Base-by-base conservation (phyloP, 1,140 invertebrate species). In the Tenebrio molitor region DNA sequence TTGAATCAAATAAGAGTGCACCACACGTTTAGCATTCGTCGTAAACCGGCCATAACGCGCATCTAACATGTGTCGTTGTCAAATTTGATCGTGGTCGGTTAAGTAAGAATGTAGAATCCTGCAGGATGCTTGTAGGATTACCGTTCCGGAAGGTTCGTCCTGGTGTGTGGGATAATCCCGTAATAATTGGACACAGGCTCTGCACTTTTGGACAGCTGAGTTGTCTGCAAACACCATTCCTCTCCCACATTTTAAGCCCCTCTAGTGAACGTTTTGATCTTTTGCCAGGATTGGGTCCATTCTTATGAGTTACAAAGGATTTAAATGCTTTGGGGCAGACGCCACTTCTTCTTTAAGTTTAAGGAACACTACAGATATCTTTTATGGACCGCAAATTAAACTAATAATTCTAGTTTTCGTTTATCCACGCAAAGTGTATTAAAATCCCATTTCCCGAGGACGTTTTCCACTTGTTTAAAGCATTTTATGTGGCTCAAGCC, bases 111-210 rank as follows among this genome's bases (percentile, higher is more conserved):
- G 50, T 34, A 5, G 12, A 39, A 39, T 5, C n/a, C 36, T 39
- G 3, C 50, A n/a, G n/a, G n/a, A 58, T 58, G 50, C n/a, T 39
- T 3, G 36, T n/a, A 15, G 50, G 50, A 58, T 58, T 53, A 53
- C 46, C 19, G 44, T 58, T 33, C 44, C 2, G 21, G 23, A 58
- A 29, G 50, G 50, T 58, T 58, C 23, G 21, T 58, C 19, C 50
- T 21, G 17, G 17, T 23, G 46, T 14, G 36, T 23, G 23, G 23
- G 50, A 58, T 58, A 58, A 58, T 58, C 50, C 50, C 14, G 50
- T 58, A 58, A 58, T 58, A 58, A 58, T 58, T 58, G 50, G 50
- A 58, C 50, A 58, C 21, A 58, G 21, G 50, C 50, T 58, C 50
- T 58, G 50, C 50, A 58, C 50, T 58, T 58, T 23, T 58, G 50